These are phyloP conservation scores for Anhinga anhinga DNA, from an alignment of 2,113 vertebrate genomes.

Conservation along the genomic window DNA sequence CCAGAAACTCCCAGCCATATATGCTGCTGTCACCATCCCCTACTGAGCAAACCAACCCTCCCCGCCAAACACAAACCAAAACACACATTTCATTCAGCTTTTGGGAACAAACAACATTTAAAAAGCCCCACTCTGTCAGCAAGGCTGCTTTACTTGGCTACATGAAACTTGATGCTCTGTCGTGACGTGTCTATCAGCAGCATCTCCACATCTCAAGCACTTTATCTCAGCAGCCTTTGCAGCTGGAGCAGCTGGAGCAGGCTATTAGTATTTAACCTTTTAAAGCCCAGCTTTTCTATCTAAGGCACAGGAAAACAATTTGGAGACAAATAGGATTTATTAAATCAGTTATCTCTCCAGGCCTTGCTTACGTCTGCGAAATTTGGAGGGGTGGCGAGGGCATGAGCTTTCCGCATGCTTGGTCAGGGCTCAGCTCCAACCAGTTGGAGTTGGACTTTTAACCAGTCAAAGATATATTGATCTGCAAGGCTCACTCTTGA, in stretches of 20 bases:
- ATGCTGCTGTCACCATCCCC: neutral
- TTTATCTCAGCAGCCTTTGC: neutral
- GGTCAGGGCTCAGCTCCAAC: neutral
- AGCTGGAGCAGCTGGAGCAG: neutral
- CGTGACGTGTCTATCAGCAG: neutral
- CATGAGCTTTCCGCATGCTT: neutral
- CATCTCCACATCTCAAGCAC: neutral
- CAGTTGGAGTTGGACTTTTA: neutral
- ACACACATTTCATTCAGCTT: neutral
- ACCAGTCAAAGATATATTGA: neutral
- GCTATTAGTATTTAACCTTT: neutral
- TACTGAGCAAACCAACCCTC: neutral
- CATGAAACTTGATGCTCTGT: neutral
- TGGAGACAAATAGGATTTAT: neutral
- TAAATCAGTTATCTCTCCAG: neutral
- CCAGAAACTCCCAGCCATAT: neutral
- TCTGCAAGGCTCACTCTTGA: neutral
- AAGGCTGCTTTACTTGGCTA: neutral
- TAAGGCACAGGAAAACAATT: neutral
- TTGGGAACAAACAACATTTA: neutral
- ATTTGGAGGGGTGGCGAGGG: fast-evolving
- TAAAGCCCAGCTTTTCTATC: neutral
- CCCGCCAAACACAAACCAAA: neutral
- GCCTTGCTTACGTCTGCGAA: too few species aligned
- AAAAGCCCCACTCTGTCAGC: neutral